These are phyloP conservation scores for Stegana nigrithorax DNA, from an alignment of 2,888 invertebrate species.

Conservation along the genomic window DNA sequence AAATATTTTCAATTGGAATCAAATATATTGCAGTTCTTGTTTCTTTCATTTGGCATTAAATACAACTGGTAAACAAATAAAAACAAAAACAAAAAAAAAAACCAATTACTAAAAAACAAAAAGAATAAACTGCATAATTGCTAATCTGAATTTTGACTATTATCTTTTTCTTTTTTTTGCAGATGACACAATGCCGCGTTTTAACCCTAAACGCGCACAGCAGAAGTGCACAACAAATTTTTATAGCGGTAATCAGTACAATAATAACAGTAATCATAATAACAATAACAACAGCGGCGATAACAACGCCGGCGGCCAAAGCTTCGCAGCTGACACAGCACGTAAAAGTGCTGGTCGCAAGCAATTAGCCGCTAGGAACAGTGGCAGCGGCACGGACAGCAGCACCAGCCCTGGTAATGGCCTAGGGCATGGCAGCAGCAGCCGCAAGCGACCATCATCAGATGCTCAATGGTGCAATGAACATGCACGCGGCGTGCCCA, in stretches of 20 bases:
- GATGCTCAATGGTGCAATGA: not conserved
- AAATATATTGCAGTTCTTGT: too few relatives aligned
- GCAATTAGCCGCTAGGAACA: not conserved
- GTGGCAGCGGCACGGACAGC: not conserved
- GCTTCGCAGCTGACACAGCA: too few relatives aligned
- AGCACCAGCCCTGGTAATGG: not conserved
- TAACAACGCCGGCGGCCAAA: not conserved
- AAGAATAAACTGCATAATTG: not conserved
- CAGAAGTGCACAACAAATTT: constrained; percentile 4
- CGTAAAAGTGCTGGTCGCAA: not conserved
- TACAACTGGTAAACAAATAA: too few relatives aligned
- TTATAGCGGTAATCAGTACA: not conserved
- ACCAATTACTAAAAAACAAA: not conserved
- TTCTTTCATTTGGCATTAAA: too few relatives aligned
- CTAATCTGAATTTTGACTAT: not conserved
- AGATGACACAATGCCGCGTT: constrained; percentile 3
- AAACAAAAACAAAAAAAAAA: not conserved
- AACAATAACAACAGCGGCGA: not conserved
- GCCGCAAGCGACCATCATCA: not conserved
- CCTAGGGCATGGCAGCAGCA: not conserved
- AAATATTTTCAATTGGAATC: too few relatives aligned
- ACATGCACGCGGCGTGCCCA: not conserved
- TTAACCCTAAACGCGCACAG: not conserved
- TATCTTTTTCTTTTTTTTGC: not conserved
- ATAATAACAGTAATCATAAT: not conserved